A percentile compares a stretch with the other conserved stretches of the same genome.
These are phyloP conservation scores for Nomada hirtipes DNA, from an alignment of 2,888 invertebrate genomes.

Conservation along the genomic window DNA sequence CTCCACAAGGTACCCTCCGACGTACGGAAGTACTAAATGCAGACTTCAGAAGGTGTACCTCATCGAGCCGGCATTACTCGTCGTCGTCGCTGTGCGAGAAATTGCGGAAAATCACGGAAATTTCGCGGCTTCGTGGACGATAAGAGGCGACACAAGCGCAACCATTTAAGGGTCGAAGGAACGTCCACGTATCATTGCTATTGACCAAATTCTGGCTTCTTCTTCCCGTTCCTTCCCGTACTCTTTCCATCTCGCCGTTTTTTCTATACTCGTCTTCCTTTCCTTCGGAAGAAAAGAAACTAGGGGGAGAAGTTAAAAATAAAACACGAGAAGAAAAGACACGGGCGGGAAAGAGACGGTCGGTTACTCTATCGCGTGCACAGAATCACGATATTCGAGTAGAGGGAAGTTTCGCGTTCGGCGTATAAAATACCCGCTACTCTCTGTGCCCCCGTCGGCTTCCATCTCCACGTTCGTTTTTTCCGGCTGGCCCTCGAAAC, in stretches of 20 bases:
- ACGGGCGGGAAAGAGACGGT: background rate
- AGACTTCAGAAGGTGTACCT: background rate
- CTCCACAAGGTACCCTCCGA: background rate
- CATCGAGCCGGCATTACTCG: conserved; percentile 29
- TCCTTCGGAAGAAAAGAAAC: background rate
- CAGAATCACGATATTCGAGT: conserved; percentile 8
- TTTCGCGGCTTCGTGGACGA: conserved; percentile 47
- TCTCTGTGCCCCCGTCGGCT: conserved; percentile 21
- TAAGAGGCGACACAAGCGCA: conserved; percentile 42
- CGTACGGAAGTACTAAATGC: background rate
- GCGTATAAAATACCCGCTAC: conserved; percentile 41
- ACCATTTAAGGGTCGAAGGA: conserved; percentile 25
- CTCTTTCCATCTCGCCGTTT: background rate
- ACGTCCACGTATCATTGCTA: conserved; percentile 32
- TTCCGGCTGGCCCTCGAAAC: conserved; percentile 44
- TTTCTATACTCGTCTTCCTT: background rate
- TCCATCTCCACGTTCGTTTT: conserved; percentile 30
- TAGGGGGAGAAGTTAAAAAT: background rate
- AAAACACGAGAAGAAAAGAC: background rate
- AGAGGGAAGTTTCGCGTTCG: conserved; percentile 43
- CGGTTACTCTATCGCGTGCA: background rate
- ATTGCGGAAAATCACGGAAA: conserved; percentile 52
- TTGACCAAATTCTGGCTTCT: background rate
- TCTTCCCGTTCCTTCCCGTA: background rate
- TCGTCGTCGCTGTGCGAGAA: conserved; percentile 9